Evolutionary conservation across 2,113 vertebrate species (phyloP), one percentile per base, ranked within the genome.

Genomic region (Calyptomena viridis): DNA sequence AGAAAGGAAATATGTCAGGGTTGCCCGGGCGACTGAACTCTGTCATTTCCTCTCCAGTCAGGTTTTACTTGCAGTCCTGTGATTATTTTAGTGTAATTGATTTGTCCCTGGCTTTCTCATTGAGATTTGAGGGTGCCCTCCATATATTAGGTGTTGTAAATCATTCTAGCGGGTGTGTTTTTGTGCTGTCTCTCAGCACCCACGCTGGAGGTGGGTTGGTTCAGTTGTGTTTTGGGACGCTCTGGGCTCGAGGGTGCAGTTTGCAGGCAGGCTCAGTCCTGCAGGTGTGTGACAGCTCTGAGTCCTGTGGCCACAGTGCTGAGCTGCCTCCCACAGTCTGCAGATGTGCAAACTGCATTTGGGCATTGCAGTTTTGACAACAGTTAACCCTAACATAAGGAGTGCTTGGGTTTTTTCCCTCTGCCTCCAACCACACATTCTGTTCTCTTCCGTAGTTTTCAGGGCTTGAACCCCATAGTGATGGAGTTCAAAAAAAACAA

Each of bases 41-140:
- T 87, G 88, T 93, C n/a, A 33, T 86, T 97, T 96, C 96, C 94
- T 90, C 25, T 93, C 60, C 79, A 80, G 25, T 85, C 55, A 35
- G 18, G 50, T 88, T 78, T 88, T 72, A 53, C 87, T 76, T 77
- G 58, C 46, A 80, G 82, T 50, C 83, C 82, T 84, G 75, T 59
- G 63, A 66, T 88, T 81, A 77, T 87, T 90, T 87, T 67, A 75
- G 71, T 18, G 1, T 53, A 35, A 39, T 16, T 84, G 49, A 40
- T 82, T 69, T 92, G 25, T 28, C 58, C 14, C 20, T 67, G 27
- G 3, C 49, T 72, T 73, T 78, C 15, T 75, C 56, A 17, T 8
- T 21, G 35, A 87, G 73, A 17, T 66, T 42, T 37, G 60, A 67
- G 80, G 39, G 25, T 76, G 40, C 49, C 28, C 40, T 73, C 40